A percentile compares a stretch with the other conserved stretches of the same genome.
Conservation (phyloP, 2,113 vertebrate species). For the cattle (Bos taurus) region DNA sequence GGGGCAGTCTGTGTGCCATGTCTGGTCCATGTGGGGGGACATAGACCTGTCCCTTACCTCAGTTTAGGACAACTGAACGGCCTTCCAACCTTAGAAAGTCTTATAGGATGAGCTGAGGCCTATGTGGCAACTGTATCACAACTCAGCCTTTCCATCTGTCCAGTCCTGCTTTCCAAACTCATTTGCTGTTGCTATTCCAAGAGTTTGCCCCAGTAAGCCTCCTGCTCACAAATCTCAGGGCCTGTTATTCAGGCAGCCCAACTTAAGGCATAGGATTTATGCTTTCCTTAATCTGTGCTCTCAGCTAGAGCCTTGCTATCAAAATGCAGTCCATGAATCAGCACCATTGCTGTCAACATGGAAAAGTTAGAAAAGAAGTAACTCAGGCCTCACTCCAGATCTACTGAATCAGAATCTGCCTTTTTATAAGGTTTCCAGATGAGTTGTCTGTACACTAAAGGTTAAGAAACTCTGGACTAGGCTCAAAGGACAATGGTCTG, state of each 20-base stretch:
- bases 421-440: background rate
- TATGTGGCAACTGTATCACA: background rate
- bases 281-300: background rate
- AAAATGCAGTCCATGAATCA: background rate
- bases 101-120: background rate
- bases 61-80: background rate
- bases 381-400: background rate
- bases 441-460: background rate
- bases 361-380: background rate
- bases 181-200: background rate
- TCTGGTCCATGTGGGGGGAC: background rate
- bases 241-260: background rate
- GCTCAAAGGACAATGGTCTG: background rate
- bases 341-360: background rate
- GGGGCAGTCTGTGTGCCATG: background rate
- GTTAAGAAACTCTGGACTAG: background rate
- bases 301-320: background rate
- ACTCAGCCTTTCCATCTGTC: background rate
- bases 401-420: background rate
- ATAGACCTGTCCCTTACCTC: background rate
- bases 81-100: background rate
- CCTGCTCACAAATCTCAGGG: background rate
- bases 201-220: background rate
- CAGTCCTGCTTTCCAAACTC: background rate
- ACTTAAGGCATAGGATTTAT: background rate